These are phyloP conservation scores for Sylvilagus floridanus DNA, from an alignment of 2,797 vertebrate species.

Conservation along the genomic window DNA sequence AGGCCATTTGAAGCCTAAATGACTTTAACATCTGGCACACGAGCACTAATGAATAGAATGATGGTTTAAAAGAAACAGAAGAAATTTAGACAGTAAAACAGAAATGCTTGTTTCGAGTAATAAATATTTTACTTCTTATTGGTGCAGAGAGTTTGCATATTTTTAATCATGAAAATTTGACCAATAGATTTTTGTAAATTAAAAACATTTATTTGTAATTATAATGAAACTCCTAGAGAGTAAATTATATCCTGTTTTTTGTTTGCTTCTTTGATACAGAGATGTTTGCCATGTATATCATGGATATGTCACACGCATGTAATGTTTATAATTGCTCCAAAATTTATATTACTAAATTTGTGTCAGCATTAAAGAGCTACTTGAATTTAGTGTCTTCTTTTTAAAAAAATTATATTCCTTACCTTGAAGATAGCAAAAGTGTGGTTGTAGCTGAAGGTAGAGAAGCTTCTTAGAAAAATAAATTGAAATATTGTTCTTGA, in stretches of 20 bases:
- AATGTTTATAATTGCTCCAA: not conserved
- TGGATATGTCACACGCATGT: not conserved
- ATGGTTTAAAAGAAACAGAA: slow-evolving; percentile 44
- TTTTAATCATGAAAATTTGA: slow-evolving; percentile 63
- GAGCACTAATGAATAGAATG: slow-evolving; percentile 37
- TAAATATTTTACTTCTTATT: not conserved
- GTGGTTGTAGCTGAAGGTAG: not conserved
- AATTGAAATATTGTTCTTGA: slow-evolving; percentile 30
- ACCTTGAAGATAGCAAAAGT: slow-evolving; percentile 42
- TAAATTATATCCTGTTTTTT: not conserved
- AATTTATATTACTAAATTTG: slow-evolving; percentile 6
- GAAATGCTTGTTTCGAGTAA: slow-evolving; percentile 21
- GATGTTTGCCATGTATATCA: not conserved
- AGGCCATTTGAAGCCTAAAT: slow-evolving; percentile 23
- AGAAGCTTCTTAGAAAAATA: slow-evolving; percentile 48
- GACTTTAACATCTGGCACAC: slow-evolving; percentile 43
- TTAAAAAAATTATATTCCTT: not conserved
- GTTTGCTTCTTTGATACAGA: not conserved
- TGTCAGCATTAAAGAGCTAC: not conserved
- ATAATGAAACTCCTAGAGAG: not conserved
- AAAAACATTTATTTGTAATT: slow-evolving; percentile 25
- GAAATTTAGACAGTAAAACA: slow-evolving; percentile 27
- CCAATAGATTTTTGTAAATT: slow-evolving; percentile 54
- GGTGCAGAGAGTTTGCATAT: not conserved
- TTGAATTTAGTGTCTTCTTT: slow-evolving; percentile 14